Conservation (phyloP, 2,113 vertebrate species). For the Scolopax mira region DNA sequence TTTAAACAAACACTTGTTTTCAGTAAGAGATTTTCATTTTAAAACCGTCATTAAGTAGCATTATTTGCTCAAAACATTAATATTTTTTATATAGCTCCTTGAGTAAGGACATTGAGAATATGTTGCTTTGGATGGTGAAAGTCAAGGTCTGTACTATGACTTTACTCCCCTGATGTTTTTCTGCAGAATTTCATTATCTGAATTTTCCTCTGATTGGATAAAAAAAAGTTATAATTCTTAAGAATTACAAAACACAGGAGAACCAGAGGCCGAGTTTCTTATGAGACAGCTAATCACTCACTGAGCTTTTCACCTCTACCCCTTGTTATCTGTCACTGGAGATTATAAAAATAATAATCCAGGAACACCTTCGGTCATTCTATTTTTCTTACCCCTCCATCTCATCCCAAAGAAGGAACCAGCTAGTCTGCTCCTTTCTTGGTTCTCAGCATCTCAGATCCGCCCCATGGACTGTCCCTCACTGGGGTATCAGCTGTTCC, state of each 20-base stretch:
- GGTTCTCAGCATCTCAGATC: neutral
- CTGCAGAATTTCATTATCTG: neutral
- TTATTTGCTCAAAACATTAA: neutral
- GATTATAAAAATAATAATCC: neutral
- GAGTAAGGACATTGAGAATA: neutral
- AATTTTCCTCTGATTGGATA: neutral
- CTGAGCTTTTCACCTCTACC: neutral
- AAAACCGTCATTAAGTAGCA: neutral
- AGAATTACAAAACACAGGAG: neutral
- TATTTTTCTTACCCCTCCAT: neutral
- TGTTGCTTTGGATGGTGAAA: neutral
- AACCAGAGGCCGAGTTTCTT: neutral
- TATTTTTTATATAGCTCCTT: neutral
- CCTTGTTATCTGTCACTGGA: neutral
- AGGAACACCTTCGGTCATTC: neutral
- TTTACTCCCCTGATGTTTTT: neutral
- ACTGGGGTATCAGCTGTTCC: neutral
- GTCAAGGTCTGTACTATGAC: neutral
- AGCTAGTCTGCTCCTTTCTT: neutral
- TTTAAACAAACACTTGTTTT: neutral
- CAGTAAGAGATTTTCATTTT: neutral
- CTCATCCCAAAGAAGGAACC: neutral
- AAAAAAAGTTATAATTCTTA: neutral
- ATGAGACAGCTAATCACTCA: neutral
- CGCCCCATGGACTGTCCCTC: neutral